These are phyloP conservation scores for Globicephala melas DNA, from an alignment of 2,113 vertebrate species.

Conservation along the genomic window DNA sequence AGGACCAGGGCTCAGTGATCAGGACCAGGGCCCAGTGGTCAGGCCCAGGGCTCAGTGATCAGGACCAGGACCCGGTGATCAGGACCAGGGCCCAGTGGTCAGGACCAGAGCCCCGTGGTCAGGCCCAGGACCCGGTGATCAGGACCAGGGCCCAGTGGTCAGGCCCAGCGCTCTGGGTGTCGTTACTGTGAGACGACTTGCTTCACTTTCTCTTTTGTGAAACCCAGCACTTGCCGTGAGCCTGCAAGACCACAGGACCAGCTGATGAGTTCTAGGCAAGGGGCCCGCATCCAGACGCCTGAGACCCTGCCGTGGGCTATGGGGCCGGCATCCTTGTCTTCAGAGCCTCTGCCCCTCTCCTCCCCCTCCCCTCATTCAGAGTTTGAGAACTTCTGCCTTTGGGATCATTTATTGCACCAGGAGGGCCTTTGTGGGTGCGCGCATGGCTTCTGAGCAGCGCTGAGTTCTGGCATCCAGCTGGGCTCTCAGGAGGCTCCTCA, in stretches of 20 bases:
- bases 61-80: background rate
- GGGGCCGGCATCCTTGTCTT: background rate
- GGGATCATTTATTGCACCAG: slow-evolving; percentile 45
- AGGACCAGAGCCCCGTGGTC: rapidly evolving
- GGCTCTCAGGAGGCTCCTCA: background rate
- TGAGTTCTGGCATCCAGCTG: background rate
- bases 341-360: rapidly evolving
- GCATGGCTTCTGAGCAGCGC: background rate
- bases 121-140: rapidly evolving
- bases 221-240: background rate
- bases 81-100: rapidly evolving
- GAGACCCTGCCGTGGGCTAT: background rate
- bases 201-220: rapidly evolving
- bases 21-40: rapidly evolving
- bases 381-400: background rate
- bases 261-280: too few species aligned
- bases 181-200: background rate
- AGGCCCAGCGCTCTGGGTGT: too few species aligned
- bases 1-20: rapidly evolving
- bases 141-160: background rate
- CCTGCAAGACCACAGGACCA: too few species aligned
- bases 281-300: rapidly evolving
- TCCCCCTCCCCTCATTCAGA: background rate
- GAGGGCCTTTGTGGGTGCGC: background rate
- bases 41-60: rapidly evolving